Base-by-base conservation (phyloP, 2,888 invertebrate species). In the Rapana venosa region DNA sequence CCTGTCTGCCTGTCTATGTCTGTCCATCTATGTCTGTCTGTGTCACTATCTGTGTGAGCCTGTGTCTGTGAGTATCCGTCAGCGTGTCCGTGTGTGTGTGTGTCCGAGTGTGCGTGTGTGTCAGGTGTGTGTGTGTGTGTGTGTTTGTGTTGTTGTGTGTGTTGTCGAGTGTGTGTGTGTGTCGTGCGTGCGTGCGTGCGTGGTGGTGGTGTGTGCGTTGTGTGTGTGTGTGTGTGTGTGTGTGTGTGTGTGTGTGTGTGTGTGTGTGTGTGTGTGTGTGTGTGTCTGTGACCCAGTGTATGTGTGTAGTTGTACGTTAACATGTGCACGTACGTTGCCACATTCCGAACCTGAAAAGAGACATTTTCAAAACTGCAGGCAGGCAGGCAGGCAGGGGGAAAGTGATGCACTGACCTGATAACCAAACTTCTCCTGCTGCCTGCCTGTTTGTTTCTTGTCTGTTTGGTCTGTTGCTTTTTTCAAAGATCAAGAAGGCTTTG, bases 231-330 rank as follows among this genome's bases (percentile, higher is more conserved):
- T 81, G 81, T 81, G 81, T 87, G 26, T 87, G 70, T 70, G 70
- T 70, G 70, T 70, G 70, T 70, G 70, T 70, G 70, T 70, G 70
- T 70, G 70, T 70, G 70, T 70, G 70, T 70, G 70, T 70, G 70
- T 70, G 70, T 70, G 70, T 70, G 70, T 70, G 70, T 70, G 87
- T 87, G 58, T 87, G 87, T 66, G 30, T 85, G 85, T 85, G 47
- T 47, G 85, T 47, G 47, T 56, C 15, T 70, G 70, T 22, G 70
- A 17, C 22, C 26, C 15, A 17, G 15, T 74, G 74, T 26, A n/a
- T 74, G 74, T 74, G n/a, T 74, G 74, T 74, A 26, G 17, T 4
- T 74, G 74, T 74, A n/a, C 26, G 74, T 74, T 17, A 4, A 26
- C n/a, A 11, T 74, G 74, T 74, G 26, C 30, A n/a, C 26, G 70